These are phyloP conservation scores for Gasteruption jaculator DNA, from an alignment of 2,888 invertebrate species.

Conservation along the genomic window DNA sequence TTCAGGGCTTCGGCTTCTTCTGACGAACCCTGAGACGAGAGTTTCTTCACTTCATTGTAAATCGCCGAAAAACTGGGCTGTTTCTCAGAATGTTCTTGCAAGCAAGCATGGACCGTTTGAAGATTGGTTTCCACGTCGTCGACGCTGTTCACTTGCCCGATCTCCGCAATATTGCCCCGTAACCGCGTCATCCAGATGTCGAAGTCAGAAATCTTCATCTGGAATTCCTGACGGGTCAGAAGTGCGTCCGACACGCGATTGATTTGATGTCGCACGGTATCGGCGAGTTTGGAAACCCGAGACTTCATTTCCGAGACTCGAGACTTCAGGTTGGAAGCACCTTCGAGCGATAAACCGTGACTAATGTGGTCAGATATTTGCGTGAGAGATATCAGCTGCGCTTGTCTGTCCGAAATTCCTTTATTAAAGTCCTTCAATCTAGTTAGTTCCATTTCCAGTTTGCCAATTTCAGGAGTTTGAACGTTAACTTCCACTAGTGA, in stretches of 20 bases:
- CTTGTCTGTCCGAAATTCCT: slow-evolving; percentile 81
- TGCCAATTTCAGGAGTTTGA: slow-evolving; percentile 69
- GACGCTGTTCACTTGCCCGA: slow-evolving; percentile 75
- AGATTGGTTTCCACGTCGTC: slow-evolving; percentile 77
- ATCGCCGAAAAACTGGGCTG: slow-evolving; percentile 73
- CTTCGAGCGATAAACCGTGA: slow-evolving; percentile 74
- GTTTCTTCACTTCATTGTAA: slow-evolving; percentile 77
- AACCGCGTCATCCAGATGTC: slow-evolving; percentile 76
- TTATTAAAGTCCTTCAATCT: slow-evolving; percentile 77
- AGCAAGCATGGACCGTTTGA: slow-evolving; percentile 72
- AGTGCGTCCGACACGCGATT: slow-evolving; percentile 79
- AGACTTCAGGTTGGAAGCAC: slow-evolving; percentile 66
- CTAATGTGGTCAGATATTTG: slow-evolving; percentile 77
- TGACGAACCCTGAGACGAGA: slow-evolving; percentile 66
- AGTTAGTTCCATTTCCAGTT: slow-evolving; percentile 71
- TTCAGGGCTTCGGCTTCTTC: slow-evolving; percentile 71
- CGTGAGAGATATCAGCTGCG: slow-evolving; percentile 73
- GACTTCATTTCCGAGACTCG: slow-evolving; percentile 71
- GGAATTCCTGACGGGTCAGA: slow-evolving; percentile 77
- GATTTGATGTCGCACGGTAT: slow-evolving; percentile 70
- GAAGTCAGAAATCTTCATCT: slow-evolving; percentile 73
- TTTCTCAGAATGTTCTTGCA: slow-evolving; percentile 83
- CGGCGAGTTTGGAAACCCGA: slow-evolving; percentile 70
- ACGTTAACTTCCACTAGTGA: slow-evolving; percentile 60
- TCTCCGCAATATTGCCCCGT: slow-evolving; percentile 67